Evolutionary conservation across 2,888 invertebrate species (phyloP).

Genomic region (Drosophila quinaria): DNA sequence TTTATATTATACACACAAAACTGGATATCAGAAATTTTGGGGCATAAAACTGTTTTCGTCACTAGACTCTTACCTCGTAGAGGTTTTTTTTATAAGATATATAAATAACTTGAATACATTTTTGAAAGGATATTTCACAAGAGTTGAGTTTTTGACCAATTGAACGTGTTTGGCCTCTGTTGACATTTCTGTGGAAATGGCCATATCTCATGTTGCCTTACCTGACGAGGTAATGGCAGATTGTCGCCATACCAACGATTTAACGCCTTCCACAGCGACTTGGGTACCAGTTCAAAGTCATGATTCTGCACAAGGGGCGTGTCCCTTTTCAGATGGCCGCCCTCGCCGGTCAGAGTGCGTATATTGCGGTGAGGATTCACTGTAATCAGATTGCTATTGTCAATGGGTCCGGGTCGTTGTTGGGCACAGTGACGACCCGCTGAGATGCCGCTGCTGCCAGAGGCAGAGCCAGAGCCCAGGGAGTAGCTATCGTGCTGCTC

Average conservation of each 20-base stretch:
- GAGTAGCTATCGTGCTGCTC: constrained; percentile 88
- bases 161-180: too few species aligned
- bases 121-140: too few species aligned
- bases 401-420: constrained; percentile 90
- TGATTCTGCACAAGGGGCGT: constrained; percentile 91
- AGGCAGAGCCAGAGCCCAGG: constrained; percentile 85
- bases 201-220: constrained; percentile 24
- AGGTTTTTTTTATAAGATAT: too few species aligned
- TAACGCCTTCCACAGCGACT: constrained; percentile 94
- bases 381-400: constrained; percentile 90
- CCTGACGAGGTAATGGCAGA: constrained; percentile 91
- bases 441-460: constrained; percentile 89
- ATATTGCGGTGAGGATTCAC: constrained; percentile 89
- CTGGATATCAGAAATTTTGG: too few species aligned
- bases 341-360: constrained; percentile 94
- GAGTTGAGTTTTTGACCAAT: too few species aligned
- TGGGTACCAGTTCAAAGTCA: constrained; percentile 95
- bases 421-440: constrained; percentile 87
- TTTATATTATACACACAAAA: too few species aligned
- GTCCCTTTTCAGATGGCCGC: constrained; percentile 92
- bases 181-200: too few species aligned
- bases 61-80: too few species aligned
- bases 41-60: too few species aligned
- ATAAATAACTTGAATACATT: too few species aligned
- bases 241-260: constrained; percentile 94